These are phyloP conservation scores for Aricia agestis DNA, from an alignment of 1,140 invertebrate genomes.

Conservation along the genomic window DNA sequence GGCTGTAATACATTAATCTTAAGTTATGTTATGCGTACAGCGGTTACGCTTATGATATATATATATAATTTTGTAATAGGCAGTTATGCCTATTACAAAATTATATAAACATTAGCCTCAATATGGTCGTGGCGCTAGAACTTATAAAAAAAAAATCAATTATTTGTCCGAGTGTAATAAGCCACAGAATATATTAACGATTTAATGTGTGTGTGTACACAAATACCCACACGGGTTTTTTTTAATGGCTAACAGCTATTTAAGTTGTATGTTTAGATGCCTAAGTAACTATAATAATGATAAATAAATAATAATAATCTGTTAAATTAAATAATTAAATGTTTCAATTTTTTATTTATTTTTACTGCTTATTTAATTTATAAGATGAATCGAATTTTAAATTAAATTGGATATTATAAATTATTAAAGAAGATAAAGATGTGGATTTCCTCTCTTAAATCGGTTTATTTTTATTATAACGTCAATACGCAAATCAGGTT, in stretches of 20 bases:
- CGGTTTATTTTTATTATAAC: constrained; percentile 18
- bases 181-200: neutral
- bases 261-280: no score
- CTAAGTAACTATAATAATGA: no score
- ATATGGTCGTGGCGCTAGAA: neutral
- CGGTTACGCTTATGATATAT: no score
- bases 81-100: neutral
- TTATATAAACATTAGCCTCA: constrained; percentile 3
- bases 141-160: neutral
- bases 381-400: neutral
- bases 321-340: no score
- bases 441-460: constrained; percentile 22
- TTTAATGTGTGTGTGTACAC: neutral
- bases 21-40: constrained; percentile 3
- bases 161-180: neutral
- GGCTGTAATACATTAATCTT: neutral
- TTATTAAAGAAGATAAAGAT: constrained; percentile 18
- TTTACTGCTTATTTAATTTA: neutral
- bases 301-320: no score
- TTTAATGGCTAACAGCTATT: no score
- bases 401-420: constrained; percentile 13
- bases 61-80: no score
- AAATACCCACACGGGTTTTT: neutral
- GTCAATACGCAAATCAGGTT: neutral
- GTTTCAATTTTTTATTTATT: neutral